Evolutionary conservation across 2,888 invertebrate genomes (phyloP).

Genomic region (Ormia ochracea): DNA sequence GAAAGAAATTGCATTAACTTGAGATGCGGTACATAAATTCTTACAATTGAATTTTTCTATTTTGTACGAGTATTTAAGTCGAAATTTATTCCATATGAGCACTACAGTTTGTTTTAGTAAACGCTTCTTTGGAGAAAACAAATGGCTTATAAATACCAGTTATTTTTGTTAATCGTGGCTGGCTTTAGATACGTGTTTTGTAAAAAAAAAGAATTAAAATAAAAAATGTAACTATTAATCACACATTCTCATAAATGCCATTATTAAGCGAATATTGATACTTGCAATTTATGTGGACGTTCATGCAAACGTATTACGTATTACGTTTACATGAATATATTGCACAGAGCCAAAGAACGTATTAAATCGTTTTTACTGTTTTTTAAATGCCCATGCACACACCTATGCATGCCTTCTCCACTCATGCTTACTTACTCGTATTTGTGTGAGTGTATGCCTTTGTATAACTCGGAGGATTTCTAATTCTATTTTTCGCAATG

Average conservation of each 20-base stretch:
- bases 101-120: not conserved
- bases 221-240: not conserved
- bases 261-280: not conserved
- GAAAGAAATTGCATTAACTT: not conserved
- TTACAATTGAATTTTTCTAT: not conserved
- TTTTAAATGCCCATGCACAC: not conserved
- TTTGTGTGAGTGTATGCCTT: too few relatives aligned
- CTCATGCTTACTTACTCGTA: not conserved
- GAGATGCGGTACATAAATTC: not conserved
- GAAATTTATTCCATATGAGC: not conserved
- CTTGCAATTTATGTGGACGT: slow-evolving; percentile 3
- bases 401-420: not conserved
- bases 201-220: too few relatives aligned
- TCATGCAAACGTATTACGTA: too few relatives aligned
- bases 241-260: slow-evolving; percentile 28
- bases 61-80: not conserved
- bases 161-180: not conserved
- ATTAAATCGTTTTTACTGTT: not conserved
- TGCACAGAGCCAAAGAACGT: not conserved
- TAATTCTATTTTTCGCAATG: not conserved
- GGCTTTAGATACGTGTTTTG: not conserved
- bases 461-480: slow-evolving; percentile 31
- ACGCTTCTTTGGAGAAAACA: not conserved
- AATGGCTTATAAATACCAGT: not conserved
- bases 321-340: not conserved